Conservation (phyloP, 2,797 vertebrate genomes). For the Phyllotis vaccarum region DNA sequence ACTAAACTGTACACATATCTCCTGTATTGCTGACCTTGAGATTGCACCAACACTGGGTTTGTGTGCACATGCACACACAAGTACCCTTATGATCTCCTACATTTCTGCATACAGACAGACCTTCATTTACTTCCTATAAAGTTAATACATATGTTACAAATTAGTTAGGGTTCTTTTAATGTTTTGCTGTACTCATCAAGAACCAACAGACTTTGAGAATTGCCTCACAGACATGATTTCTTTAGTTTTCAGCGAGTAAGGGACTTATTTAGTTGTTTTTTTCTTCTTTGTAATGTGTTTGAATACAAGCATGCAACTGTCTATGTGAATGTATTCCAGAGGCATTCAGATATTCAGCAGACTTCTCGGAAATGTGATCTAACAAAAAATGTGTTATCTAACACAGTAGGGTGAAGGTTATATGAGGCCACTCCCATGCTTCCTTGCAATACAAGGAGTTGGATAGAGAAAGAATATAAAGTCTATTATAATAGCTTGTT, state of each 20-base stretch:
- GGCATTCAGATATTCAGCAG: slow-evolving; percentile 54
- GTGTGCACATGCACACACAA: neutral
- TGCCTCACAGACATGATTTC: slow-evolving; percentile 19
- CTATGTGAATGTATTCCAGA: slow-evolving; percentile 41
- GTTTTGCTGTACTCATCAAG: slow-evolving; percentile 32
- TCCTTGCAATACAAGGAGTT: slow-evolving; percentile 55
- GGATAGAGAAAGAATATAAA: slow-evolving; percentile 66
- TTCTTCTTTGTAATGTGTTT: slow-evolving; percentile 37
- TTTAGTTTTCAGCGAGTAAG: slow-evolving; percentile 7
- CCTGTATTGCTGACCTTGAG: neutral
- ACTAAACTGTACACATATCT: neutral
- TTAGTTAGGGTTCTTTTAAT: neutral
- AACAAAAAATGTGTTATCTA: slow-evolving; percentile 65
- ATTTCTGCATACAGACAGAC: neutral
- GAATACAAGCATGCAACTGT: slow-evolving; percentile 38
- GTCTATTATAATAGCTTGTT: slow-evolving; percentile 66
- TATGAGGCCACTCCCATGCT: slow-evolving; percentile 32
- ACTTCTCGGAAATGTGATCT: slow-evolving; percentile 60
- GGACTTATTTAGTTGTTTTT: slow-evolving; percentile 21
- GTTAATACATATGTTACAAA: slow-evolving; percentile 25
- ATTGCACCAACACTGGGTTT: neutral
- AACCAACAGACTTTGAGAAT: neutral
- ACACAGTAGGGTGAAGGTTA: slow-evolving; percentile 48
- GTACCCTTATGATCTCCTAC: neutral
- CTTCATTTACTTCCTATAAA: neutral